Base-by-base conservation (phyloP, 2,797 vertebrate species). In the Danio albolineatus region DNA sequence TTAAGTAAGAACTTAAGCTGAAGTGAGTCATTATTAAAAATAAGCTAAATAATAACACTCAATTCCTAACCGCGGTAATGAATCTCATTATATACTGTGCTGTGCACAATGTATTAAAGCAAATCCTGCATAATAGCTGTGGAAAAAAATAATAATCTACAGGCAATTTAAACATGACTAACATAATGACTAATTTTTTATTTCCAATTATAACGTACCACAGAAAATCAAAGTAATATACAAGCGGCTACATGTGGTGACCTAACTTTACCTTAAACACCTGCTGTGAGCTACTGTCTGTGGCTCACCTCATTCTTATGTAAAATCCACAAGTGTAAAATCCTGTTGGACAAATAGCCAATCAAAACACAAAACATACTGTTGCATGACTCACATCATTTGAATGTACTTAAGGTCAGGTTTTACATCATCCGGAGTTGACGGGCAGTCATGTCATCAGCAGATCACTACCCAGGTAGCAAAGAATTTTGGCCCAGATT, bases 71-170 rank as follows among this genome's bases (percentile, higher is more conserved):
- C 36, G 41, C 16, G 36, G 12, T 62, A 75, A 62, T 75, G 28
- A 75, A 41, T 13, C 36, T 62, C n/a, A 62, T 62, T 41, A 61
- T 17, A 74, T 61, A 62, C 48, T 49, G 46, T 53, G 46, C 38
- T 51, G 28, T 62, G 57, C 59, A 19, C 36, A 74, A 51, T 28
- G 12, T 74, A 61, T 71, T 54, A 14, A 54, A 56, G n/a, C 10
- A 71, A 54, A 51, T 54, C 10, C 12, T 10, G 28, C 9, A 38
- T 60, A 60, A 73, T 60, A 38, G 21, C 56, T n/a, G 14, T 21
- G 61, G 16, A 9, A 49, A 48, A n/a, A 44, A 14, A n/a, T n/a
- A 28, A 28, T 38, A 61, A 4, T 49, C 21, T 49, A 61, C 21
- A 49, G 72, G 44, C 56, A 73, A 19, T 13, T 73, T 59, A 41